Conservation (phyloP, 2,888 invertebrate genomes). For the Xylota segnis region DNA sequence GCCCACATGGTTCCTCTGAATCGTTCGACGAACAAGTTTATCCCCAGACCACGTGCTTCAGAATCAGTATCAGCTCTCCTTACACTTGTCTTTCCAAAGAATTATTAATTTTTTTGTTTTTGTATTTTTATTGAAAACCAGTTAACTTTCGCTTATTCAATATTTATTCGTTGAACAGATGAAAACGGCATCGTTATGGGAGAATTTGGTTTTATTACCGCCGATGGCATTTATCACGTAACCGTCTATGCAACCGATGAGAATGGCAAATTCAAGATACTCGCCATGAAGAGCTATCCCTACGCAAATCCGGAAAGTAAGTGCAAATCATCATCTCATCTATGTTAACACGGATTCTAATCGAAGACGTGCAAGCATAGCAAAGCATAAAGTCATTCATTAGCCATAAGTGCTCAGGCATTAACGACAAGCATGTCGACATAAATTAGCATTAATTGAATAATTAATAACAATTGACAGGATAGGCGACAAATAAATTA, state of each 20-base stretch:
- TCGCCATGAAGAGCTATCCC: slow-evolving; percentile 89
- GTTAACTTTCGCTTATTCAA: slow-evolving; percentile 35
- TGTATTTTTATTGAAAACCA: slow-evolving; percentile 14
- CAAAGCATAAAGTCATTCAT: slow-evolving; percentile 9
- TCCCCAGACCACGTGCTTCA: neutral
- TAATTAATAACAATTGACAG: slow-evolving; percentile 45
- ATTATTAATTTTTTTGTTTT: slow-evolving; percentile 5
- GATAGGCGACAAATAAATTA: slow-evolving; percentile 53
- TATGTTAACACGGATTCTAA: slow-evolving; percentile 32
- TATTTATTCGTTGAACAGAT: slow-evolving; percentile 85
- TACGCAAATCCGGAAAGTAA: slow-evolving; percentile 85
- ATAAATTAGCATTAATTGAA: slow-evolving; percentile 68
- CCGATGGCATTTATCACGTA: slow-evolving; percentile 92
- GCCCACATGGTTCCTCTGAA: neutral
- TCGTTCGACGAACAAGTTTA: neutral
- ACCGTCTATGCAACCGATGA: slow-evolving; percentile 93
- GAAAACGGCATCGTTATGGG: slow-evolving; percentile 91
- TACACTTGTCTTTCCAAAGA: neutral
- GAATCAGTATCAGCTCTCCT: neutral
- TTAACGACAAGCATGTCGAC: slow-evolving; percentile 60
- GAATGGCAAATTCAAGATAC: slow-evolving; percentile 90
- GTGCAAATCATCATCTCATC: slow-evolving; percentile 47
- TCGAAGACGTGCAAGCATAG: slow-evolving; percentile 18
- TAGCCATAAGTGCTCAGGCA: slow-evolving; percentile 36
- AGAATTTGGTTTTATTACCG: slow-evolving; percentile 93